Evolutionary conservation across 2,797 vertebrate species (phyloP), one percentile per base, ranked within the genome.

Genomic region (Alcedo quadribrachys): DNA sequence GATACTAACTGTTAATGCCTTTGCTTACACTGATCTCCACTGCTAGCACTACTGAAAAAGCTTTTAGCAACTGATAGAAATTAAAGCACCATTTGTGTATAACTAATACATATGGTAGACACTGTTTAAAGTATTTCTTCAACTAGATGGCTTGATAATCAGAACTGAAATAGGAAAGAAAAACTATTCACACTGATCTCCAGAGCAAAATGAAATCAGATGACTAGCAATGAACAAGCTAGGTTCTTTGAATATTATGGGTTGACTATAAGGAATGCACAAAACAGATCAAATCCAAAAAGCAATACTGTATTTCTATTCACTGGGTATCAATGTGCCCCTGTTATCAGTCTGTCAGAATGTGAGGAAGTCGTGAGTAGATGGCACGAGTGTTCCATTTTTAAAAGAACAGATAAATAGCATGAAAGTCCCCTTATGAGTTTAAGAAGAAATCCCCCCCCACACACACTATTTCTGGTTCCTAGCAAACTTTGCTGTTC

Each of bases 331-430:
- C 97, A 98, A 97, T 97, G 97, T 96, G 95, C 66, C 91, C 93
- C 94, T 97, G 97, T 96, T 95, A 97, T 80, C 43, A 53, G 95
- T 94, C 90, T 96, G 93, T 94, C 96, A 96, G 96, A 93, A 96
- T 97, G 96, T 51, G 43, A 97, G 94, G 96, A 97, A 97, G 97
- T 97, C 94, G 60, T 97, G 97, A 97, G 97, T 96, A 96, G 96
- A 97, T 97, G 97, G 95, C 95, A 96, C 90, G 89, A 94, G 94
- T 96, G 95, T 94, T 96, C 97, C 96, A 95, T 96, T 97, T 95
- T 80, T 93, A 84, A 91, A 96, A 97, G 91, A 97, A 97, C 71
- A 95, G 95, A 91, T 82, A 93, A 96, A 96, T 96, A 94, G 96
- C 92, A 92, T 96, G 92, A 92, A 93, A 97, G 94, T 97, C 81